phyloP scores from a whole-genome alignment of 2,113 vertebrate species.

The Nibea albiflora region DNA sequence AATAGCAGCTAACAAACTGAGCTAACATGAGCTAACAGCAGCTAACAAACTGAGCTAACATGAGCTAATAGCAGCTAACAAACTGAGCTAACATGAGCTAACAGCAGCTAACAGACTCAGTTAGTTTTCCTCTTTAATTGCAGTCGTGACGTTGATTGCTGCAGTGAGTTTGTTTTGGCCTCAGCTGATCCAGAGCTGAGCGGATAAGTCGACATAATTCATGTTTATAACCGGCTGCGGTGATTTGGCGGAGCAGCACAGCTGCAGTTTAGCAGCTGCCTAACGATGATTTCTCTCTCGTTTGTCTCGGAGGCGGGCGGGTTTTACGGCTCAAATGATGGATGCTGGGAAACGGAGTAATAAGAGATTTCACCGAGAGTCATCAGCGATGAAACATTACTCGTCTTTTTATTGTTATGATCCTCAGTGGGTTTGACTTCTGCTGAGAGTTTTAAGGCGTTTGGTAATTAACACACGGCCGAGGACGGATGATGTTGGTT shows the following conservation, averaged over 20 bases:
- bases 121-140: too few species aligned
- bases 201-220: background rate
- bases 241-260: background rate
- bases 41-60: too few species aligned
- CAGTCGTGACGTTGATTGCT: background rate
- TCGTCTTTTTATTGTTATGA: conserved; percentile 26
- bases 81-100: too few species aligned
- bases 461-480: conserved; percentile 12
- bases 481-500: background rate
- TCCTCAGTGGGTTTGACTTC: background rate
- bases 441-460: background rate
- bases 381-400: conserved; percentile 5
- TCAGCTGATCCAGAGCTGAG: background rate
- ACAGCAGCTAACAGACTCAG: too few species aligned
- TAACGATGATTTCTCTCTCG: background rate
- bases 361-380: background rate
- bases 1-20: too few species aligned
- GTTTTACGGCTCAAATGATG: conserved; percentile 9
- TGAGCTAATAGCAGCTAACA: too few species aligned
- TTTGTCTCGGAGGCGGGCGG: background rate
- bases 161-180: background rate
- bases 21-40: too few species aligned
- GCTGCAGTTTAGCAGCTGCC: conserved; percentile 35
- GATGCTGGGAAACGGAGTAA: conserved; percentile 42
- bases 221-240: background rate